Base-by-base conservation (phyloP, 2,888 invertebrate species). In the Nebria brevicollis region DNA sequence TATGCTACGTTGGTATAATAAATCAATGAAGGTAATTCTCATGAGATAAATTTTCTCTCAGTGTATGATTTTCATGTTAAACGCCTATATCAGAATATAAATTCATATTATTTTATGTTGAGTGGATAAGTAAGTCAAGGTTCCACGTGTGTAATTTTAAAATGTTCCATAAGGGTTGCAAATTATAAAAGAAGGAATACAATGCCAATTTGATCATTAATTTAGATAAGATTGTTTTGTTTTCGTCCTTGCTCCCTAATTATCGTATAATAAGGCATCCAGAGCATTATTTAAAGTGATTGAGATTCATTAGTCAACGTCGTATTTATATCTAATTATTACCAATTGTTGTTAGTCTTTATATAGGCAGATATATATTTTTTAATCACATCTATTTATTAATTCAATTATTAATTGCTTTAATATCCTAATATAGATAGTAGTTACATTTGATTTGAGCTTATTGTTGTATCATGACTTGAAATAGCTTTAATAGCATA, bases 111-210 rank as follows among this genome's bases (percentile, higher is more conserved):
- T 34, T 34, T 34, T 34, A 34, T 34, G 34, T 34, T 34, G 34
- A 34, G 34, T 34, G 34, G 34, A 34, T 34, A 34, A 34, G 34
- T 34, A 34, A 34, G 34, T 5, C 34, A 34, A 34, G 34, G 34
- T 34, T 34, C 0, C 34, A 34, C 54, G 54, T 54, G 13, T 54
- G 54, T 54, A 54, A n/a, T 34, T 42, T 25, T 26, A 68, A 72
- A 34, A 4, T 81, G 77, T 82, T 26, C 6, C 75, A 77, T 42
- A 77, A 15, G 43, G 2, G 54, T 6, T 75, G 72, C 3, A 41
- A n/a, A 73, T 72, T 26, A 64, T 11, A 74, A 15, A 26, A 74
- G 42, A 74, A n/a, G 7, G 43, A 13, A 13, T 74, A 26, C 2
- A 10, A 20, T 25, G 42, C 26, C 20, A 13, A 75, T 13, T 43